Evolutionary conservation across 2,797 vertebrate species (phyloP).

Genomic region (Pangasius djambal): DNA sequence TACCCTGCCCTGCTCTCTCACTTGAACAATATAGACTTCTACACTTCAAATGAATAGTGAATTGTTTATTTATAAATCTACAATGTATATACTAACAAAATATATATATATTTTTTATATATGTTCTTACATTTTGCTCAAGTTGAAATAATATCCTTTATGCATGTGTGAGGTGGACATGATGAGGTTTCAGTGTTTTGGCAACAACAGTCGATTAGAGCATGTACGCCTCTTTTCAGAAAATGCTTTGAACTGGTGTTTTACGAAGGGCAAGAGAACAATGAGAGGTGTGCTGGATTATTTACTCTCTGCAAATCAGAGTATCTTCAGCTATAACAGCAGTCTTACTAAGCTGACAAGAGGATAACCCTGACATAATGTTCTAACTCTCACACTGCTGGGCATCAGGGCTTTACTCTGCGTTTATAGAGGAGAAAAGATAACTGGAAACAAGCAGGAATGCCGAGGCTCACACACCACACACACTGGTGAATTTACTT

Average conservation of each 20-base stretch:
- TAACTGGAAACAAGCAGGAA: conserved; percentile 37
- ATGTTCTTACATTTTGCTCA: conserved; percentile 74
- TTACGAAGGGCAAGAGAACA: conserved; percentile 17
- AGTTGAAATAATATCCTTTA: conserved; percentile 79
- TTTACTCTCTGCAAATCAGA: not conserved
- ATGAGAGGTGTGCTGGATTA: not conserved
- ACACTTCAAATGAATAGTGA: conserved; percentile 83
- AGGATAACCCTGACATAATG: conserved; percentile 8
- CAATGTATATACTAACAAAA: conserved; percentile 90
- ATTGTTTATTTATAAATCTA: conserved; percentile 81
- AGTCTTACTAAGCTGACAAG: not conserved
- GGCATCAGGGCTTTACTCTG: not conserved
- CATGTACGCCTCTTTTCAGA: not conserved
- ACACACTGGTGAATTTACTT: conserved; percentile 21
- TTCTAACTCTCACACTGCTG: not conserved
- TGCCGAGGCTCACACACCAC: conserved; percentile 23
- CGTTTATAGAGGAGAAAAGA: conserved; percentile 7
- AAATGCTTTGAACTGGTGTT: conserved; percentile 7
- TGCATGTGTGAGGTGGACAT: conserved; percentile 77
- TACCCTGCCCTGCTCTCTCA: conserved; percentile 61
- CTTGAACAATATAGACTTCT: conserved; percentile 80
- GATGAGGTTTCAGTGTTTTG: conserved; percentile 64
- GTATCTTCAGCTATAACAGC: conserved; percentile 6
- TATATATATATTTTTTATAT: conserved; percentile 71
- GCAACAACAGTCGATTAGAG: conserved; percentile 48